A percentile compares a stretch with the other conserved stretches of the same genome.
These are phyloP conservation scores for Sciurus vulgaris DNA, from an alignment of 2,797 vertebrate genomes.

Conservation along the genomic window DNA sequence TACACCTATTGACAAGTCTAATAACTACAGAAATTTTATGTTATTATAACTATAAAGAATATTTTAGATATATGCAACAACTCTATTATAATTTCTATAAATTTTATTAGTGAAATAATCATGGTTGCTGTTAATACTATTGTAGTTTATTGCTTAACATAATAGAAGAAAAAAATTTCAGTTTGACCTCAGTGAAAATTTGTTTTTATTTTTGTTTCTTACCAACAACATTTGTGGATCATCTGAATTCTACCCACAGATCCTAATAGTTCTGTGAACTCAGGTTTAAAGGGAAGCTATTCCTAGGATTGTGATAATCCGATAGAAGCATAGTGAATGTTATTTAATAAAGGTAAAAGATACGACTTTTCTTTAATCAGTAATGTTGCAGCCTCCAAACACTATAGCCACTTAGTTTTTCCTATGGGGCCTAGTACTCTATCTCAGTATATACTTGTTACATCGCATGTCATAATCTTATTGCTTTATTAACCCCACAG, in stretches of 20 bases:
- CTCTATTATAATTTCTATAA: background rate
- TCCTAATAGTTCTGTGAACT: background rate
- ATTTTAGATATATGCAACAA: slow-evolving; percentile 7
- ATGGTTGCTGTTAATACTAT: background rate
- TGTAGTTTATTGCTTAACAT: slow-evolving; percentile 30
- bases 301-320: background rate
- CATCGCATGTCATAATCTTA: background rate
- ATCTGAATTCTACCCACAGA: background rate
- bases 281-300: background rate
- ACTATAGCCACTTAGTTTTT: background rate
- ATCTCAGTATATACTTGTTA: background rate
- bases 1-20: background rate
- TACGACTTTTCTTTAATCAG: slow-evolving; percentile 39
- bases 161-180: slow-evolving; percentile 42
- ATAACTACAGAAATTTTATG: slow-evolving; percentile 41
- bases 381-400: background rate
- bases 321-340: background rate
- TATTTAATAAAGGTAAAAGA: slow-evolving; percentile 33
- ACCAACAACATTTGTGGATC: background rate
- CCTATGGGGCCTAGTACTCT: background rate
- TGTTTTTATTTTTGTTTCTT: background rate
- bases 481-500: slow-evolving; percentile 30
- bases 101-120: slow-evolving; percentile 22
- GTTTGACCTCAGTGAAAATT: slow-evolving; percentile 25
- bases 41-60: slow-evolving; percentile 24